Percentiles rank a stretch among this genome's conserved stretches.
phyloP scores from a whole-genome alignment of 2,113 vertebrate genomes.

The Prietella phreatophila region DNA sequence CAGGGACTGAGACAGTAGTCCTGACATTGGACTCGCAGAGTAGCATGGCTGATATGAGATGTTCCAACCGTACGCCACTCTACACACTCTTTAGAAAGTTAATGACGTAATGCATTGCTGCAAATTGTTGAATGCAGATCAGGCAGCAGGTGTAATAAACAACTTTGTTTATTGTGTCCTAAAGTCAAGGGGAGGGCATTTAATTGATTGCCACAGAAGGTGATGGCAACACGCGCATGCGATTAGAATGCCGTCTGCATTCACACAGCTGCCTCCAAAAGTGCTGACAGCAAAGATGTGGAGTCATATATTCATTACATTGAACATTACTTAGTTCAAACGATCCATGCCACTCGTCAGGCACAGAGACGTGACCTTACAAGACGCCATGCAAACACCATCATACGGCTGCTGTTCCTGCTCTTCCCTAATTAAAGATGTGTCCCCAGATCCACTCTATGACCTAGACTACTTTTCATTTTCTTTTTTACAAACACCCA shows the following conservation, averaged over 20 bases:
- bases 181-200: constrained; percentile 61
- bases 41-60: constrained; percentile 65
- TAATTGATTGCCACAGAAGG: constrained; percentile 61
- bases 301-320: constrained; percentile 54
- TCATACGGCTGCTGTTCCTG: constrained; percentile 15
- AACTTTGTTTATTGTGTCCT: constrained; percentile 64
- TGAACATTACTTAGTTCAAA: constrained; percentile 42
- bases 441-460: constrained; percentile 30
- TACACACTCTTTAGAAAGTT: constrained; percentile 72
- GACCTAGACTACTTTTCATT: constrained; percentile 43
- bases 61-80: constrained; percentile 64
- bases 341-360: constrained; percentile 40
- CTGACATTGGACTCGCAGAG: constrained; percentile 61
- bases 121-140: constrained; percentile 70
- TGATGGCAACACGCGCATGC: constrained; percentile 47
- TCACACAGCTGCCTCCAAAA: constrained; percentile 39
- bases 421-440: constrained; percentile 36
- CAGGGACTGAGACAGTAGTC: constrained; percentile 56
- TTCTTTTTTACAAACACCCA: constrained; percentile 31
- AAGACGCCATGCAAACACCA: constrained; percentile 31
- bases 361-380: constrained; percentile 39
- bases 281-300: constrained; percentile 47
- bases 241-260: constrained; percentile 54
- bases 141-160: constrained; percentile 70
- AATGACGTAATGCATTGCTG: constrained; percentile 75